Percentiles rank a stretch among this genome's conserved stretches.
phyloP scores from a whole-genome alignment of 2,797 vertebrate genomes.

The Steatocranus sp. region DNA sequence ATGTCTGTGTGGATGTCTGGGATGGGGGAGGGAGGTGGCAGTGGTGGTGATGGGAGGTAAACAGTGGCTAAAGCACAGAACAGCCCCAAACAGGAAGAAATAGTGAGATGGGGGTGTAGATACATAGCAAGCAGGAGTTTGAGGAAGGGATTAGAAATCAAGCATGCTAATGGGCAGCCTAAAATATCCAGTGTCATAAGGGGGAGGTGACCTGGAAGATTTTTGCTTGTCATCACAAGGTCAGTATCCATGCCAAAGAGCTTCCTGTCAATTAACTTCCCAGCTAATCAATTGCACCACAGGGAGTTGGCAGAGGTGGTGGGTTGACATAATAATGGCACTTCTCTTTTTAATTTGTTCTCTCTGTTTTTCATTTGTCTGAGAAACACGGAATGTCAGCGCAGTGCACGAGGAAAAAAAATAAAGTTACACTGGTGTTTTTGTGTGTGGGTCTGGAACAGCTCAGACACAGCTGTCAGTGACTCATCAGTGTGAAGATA shows the following conservation, averaged over 20 bases:
- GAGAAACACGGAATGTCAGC: not conserved
- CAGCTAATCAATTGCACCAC: constrained; percentile 40
- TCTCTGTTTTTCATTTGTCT: not conserved
- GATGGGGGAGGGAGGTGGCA: not conserved
- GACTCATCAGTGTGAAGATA: constrained; percentile 28
- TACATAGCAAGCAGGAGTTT: not conserved
- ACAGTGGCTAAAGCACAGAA: not conserved
- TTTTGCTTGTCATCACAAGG: constrained; percentile 55
- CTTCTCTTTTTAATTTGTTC: constrained; percentile 12
- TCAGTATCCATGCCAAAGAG: constrained; percentile 13
- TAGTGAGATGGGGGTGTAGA: not conserved
- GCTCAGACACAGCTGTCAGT: constrained; percentile 51
- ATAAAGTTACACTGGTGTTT: not conserved
- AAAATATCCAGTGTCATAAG: constrained; percentile 31
- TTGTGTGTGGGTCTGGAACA: constrained; percentile 2
- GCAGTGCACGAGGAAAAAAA: not conserved
- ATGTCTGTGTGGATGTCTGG: not conserved
- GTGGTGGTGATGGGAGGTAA: not conserved
- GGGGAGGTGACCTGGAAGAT: constrained; percentile 5
- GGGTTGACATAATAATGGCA: constrained; percentile 17
- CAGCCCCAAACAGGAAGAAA: not conserved
- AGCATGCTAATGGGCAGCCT: constrained; percentile 43
- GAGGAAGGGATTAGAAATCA: constrained; percentile 22
- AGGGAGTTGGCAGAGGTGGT: constrained; percentile 19
- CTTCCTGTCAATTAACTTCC: constrained; percentile 48